These are phyloP conservation scores for Gallirallus australis DNA, from an alignment of 2,797 vertebrate species.

Conservation along the genomic window DNA sequence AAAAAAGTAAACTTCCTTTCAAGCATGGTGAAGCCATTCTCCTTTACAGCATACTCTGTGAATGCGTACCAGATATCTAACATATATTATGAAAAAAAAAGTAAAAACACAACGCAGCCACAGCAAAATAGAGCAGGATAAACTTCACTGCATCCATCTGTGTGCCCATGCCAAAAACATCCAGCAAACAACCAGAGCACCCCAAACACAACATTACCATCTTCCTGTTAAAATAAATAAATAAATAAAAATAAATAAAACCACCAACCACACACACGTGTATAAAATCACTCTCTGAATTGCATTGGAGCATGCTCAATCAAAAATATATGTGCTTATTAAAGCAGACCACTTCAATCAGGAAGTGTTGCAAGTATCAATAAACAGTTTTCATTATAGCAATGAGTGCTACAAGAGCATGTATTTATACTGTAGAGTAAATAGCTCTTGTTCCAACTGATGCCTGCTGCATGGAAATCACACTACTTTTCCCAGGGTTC, in stretches of 20 bases:
- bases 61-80: neutral
- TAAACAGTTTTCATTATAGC: neutral
- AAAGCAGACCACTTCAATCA: neutral
- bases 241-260: too few relatives aligned
- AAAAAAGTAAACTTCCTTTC: neutral
- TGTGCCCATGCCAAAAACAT: neutral
- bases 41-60: neutral
- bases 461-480: slow-evolving; percentile 14
- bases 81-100: too few relatives aligned
- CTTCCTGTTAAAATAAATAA: neutral
- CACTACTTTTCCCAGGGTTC: slow-evolving; percentile 6
- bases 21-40: neutral
- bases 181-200: neutral
- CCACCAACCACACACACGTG: too few relatives aligned
- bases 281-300: neutral
- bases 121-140: neutral
- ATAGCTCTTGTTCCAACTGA: neutral
- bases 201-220: neutral
- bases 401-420: neutral
- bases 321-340: neutral
- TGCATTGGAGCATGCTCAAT: neutral
- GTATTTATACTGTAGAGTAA: neutral
- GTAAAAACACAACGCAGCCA: neutral
- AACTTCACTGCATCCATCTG: neutral
- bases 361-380: neutral